Evolutionary conservation across 1,140 invertebrate species (phyloP), one percentile per base, ranked within the genome.

Genomic region (Penaeus chinensis): DNA sequence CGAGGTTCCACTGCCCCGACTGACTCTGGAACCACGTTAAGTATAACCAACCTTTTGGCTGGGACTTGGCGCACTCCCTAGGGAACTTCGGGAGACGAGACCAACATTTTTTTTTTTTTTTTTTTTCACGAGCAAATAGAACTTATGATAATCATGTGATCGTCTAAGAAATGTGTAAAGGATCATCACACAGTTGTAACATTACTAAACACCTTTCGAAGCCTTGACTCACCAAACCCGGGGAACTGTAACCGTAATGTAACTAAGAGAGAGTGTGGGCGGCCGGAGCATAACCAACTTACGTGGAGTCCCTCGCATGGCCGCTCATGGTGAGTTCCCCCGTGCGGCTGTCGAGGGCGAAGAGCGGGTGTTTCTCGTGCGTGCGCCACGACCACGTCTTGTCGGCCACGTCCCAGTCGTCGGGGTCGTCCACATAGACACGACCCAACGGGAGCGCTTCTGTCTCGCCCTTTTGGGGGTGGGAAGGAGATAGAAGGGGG

Each of bases 341-440:
- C 19, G 76, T 80, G 76, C 69, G 37, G 61, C 32, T 1, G 77
- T 86, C 77, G 11, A 86, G 77, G n/a, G 32, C 69, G 61, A 81
- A 65, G 47, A 81, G 37, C 24, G 81, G 65, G 24, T 86, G 85
- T 18, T 76, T 60, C 54, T 54, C 54, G 13, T 42, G 60, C 2
- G 65, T 32, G 24, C 76, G 60, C 85, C 85, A 86, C 37, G 63
- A 78, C 85, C 85, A 86, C 10, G 63, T 42, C 37, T 86, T 86
- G 22, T 80, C 76, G 18, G 7, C 54, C 10, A 78, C 85, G 76
- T 86, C 85, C 85, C 85, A 86, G 42, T 86, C 85, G 76, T 86
- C 85, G 18, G 71, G 42, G 32, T 86, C 85, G 19, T 61, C 20
- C 13, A 86, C 77, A 32, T 79, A 79, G 18, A 86, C 76, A 5